Conservation (phyloP, 1,140 invertebrate genomes). For the Drosophila bipectinata region DNA sequence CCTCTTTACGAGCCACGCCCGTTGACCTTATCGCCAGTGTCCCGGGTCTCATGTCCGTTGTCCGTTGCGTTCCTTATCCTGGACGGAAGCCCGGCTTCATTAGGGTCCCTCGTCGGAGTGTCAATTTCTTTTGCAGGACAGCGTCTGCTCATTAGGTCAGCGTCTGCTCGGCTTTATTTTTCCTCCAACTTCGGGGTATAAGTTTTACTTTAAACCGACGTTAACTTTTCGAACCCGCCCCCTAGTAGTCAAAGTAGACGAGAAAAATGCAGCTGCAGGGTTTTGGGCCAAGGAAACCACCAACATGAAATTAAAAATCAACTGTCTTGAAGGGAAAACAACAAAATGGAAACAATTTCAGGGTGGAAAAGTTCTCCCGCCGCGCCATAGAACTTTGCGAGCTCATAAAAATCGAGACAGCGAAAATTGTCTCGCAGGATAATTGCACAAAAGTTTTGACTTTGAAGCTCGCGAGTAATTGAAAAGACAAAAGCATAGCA, state of each 20-base stretch:
- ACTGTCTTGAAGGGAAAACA: slow-evolving; percentile 32
- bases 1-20: slow-evolving; percentile 61
- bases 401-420: slow-evolving; percentile 50
- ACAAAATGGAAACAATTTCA: slow-evolving; percentile 30
- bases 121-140: slow-evolving; percentile 68
- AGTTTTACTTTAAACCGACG: slow-evolving; percentile 46
- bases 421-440: slow-evolving; percentile 50
- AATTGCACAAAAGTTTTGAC: slow-evolving; percentile 59
- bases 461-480: slow-evolving; percentile 51
- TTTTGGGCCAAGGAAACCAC: slow-evolving; percentile 18
- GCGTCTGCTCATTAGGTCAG: slow-evolving; percentile 32
- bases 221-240: slow-evolving; percentile 28
- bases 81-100: slow-evolving; percentile 53
- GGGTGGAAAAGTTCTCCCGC: slow-evolving; percentile 11
- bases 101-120: slow-evolving; percentile 49
- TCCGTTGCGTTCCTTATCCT: neutral
- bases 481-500: slow-evolving; percentile 58
- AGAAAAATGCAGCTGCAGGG: slow-evolving; percentile 11
- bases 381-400: slow-evolving; percentile 20
- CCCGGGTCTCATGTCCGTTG: neutral
- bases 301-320: slow-evolving; percentile 47
- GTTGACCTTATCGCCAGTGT: slow-evolving; percentile 58
- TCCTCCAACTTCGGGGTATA: slow-evolving; percentile 7
- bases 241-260: slow-evolving; percentile 1
- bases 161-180: slow-evolving; percentile 20